phyloP scores from a whole-genome alignment of 2,797 vertebrate genomes.

The Acanthopagrus latus region DNA sequence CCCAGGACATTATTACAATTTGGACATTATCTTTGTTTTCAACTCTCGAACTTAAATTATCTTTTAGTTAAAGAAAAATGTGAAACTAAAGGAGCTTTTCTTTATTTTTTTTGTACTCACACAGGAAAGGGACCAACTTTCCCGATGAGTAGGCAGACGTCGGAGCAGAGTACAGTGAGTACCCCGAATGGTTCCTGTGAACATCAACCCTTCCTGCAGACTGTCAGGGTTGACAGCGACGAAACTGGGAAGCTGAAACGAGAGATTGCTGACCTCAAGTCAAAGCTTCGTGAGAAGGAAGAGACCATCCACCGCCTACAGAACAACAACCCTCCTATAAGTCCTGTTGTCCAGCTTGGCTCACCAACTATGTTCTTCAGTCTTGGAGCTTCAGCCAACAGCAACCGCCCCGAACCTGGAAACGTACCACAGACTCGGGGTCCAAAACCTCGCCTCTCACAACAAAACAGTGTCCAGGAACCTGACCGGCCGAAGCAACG shows the following conservation, averaged over 20 bases:
- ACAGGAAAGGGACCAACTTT: fast-evolving
- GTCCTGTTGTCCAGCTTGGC: fast-evolving
- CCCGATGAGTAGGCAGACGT: fast-evolving
- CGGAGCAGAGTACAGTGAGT: fast-evolving
- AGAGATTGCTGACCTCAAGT: background rate
- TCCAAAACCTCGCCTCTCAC: fast-evolving
- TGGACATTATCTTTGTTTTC: no score
- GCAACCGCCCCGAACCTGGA: background rate
- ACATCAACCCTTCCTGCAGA: fast-evolving
- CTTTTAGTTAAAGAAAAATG: background rate
- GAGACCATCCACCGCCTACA: background rate
- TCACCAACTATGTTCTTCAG: background rate
- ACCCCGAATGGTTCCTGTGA: fast-evolving
- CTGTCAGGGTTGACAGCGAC: fast-evolving
- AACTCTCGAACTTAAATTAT: background rate
- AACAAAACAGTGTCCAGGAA: background rate
- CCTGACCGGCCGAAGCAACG: fast-evolving
- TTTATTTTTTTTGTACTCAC: background rate
- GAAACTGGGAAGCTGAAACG: fast-evolving
- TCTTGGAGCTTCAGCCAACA: background rate
- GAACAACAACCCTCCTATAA: fast-evolving
- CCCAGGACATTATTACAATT: no score
- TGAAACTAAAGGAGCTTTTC: background rate
- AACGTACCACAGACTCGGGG: fast-evolving
- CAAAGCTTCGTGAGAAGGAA: background rate